Percentiles rank a stretch among this genome's conserved stretches.
These are phyloP conservation scores for Microcebus ravelobensis DNA, from an alignment of 2,113 vertebrate species.

Conservation along the genomic window DNA sequence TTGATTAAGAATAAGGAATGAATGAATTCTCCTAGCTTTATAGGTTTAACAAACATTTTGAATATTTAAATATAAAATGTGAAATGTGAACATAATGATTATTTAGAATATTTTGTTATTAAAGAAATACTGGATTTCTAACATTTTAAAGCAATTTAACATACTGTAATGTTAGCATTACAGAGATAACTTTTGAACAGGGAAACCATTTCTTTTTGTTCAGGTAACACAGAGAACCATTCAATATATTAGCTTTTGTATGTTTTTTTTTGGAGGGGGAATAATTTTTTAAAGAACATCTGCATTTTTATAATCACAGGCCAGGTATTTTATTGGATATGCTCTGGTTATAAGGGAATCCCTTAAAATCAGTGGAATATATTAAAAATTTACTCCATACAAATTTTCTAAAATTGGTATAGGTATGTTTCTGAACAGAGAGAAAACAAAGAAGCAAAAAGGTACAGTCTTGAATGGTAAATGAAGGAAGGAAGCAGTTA, in stretches of 20 bases:
- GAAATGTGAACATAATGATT: background rate
- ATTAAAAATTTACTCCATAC: background rate
- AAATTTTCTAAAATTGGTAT: background rate
- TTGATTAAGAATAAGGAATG: conserved; percentile 65
- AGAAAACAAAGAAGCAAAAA: background rate
- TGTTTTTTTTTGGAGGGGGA: too few relatives aligned
- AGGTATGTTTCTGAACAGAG: background rate
- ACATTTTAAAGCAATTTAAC: background rate
- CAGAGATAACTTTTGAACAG: background rate
- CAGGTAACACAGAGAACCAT: too few relatives aligned
- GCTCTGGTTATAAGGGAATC: background rate
- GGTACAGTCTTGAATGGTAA: background rate
- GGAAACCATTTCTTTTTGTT: background rate
- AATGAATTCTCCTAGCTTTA: conserved; percentile 58
- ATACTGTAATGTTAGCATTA: background rate
- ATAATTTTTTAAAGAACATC: background rate
- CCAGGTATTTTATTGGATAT: background rate
- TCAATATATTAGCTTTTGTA: too few relatives aligned
- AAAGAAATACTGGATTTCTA: background rate
- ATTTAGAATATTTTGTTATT: background rate
- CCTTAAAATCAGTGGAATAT: background rate
- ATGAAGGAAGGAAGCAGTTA: background rate
- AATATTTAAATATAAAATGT: conserved; percentile 50
- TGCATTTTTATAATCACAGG: background rate
- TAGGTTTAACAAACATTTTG: conserved; percentile 65